Evolutionary conservation across 2,797 vertebrate genomes (phyloP), one percentile per base, ranked within the genome.

Genomic region (Novumbra hubbsi): DNA sequence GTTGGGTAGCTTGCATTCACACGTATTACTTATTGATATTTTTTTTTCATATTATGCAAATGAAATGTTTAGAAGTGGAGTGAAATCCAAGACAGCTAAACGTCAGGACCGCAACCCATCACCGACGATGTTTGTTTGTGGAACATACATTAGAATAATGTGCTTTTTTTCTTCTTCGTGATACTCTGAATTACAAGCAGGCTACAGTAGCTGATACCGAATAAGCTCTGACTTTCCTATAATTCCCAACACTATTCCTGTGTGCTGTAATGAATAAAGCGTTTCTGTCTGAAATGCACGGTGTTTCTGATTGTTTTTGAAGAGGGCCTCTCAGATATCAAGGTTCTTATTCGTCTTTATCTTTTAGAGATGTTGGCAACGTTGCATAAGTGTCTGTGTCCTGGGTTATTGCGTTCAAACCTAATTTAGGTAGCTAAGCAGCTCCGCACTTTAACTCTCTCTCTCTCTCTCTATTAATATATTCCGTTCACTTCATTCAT

Each of bases 311-410:
- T 45, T 30, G 17, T 55, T 27, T 70, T 65, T 8, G 1, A 15
- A 32, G 30, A 4, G 19, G 41, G 4, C 75, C 50, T 52, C 24
- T 34, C 15, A 17, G 50, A 28, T 5, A 9, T 11, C 52, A 72
- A 41, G 16, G 14, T 63, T 62, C 49, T 78, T 17, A 62, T 72
- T 16, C 21, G 21, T 30, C 74, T 69, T 60, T 64, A 67, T 74
- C 57, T 24, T n/a, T 55, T 24, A 28, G 67, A 73, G 27, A 55
- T 14, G 41, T 41, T 16, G 72, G 19, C 71, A 21, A 17, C 71
- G 34, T 14, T 21, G 19, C 50, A n/a, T 63, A 63, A 14, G 15
- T 28, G 62, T 30, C 62, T 12, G 6, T 32, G 62, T 64, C 55
- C 8, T 14, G 9, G 24, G 19, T 2, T 21, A 57, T n/a, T 27